A percentile compares a stretch with the other conserved stretches of the same genome.
Evolutionary conservation across 2,797 vertebrate genomes (phyloP).

Genomic region (Acropternis orthonyx): DNA sequence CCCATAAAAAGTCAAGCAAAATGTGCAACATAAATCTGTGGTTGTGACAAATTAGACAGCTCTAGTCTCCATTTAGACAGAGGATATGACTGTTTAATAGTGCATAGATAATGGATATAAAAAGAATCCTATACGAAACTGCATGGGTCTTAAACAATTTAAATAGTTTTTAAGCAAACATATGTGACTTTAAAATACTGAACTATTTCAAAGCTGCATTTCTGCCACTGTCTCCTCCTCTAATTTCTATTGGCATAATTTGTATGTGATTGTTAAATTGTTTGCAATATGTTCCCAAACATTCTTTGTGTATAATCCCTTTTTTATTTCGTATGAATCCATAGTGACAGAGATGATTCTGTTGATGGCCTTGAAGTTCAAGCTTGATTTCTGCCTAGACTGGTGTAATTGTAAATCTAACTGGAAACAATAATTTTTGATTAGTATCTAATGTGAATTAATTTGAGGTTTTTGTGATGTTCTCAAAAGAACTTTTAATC

Average conservation of each 20-base stretch:
- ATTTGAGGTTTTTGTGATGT: background rate
- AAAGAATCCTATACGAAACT: background rate
- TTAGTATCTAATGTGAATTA: background rate
- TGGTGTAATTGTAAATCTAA: background rate
- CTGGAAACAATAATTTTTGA: background rate
- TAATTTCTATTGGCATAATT: background rate
- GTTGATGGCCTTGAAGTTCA: background rate
- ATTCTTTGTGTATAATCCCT: background rate
- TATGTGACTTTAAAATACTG: background rate
- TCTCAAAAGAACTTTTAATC: background rate
- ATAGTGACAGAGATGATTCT: background rate
- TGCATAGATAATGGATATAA: background rate
- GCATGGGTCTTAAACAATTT: background rate
- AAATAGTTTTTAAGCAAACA: background rate
- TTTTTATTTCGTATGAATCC: background rate
- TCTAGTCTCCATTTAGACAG: background rate
- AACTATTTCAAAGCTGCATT: background rate
- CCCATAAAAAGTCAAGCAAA: background rate
- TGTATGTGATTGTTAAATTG: background rate
- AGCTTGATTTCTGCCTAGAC: background rate
- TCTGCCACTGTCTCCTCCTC: background rate
- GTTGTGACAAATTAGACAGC: background rate
- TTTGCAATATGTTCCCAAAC: background rate
- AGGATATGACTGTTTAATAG: background rate
- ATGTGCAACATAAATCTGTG: background rate